Percentiles rank a stretch among this genome's conserved stretches.
phyloP scores from a whole-genome alignment of 2,888 invertebrate species.

The Steinernema scapterisci region DNA sequence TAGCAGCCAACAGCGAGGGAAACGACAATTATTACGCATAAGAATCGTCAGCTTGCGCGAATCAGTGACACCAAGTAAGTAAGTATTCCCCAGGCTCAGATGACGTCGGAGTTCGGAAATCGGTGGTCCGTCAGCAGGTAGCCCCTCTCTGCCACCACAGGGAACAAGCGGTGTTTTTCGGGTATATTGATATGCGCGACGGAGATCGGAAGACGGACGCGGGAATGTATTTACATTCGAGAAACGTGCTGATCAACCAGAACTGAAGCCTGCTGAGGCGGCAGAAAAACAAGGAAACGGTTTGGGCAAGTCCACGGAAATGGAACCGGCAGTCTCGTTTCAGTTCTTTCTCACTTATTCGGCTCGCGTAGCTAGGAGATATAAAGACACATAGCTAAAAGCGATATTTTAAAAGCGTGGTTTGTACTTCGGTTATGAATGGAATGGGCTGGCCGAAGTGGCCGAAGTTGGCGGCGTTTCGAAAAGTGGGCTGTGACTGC shows the following conservation, averaged over 20 bases:
- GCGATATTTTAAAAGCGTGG: too few species aligned
- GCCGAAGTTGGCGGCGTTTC: too few species aligned
- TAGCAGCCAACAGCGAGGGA: background rate
- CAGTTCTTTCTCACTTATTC: too few species aligned
- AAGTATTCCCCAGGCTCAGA: background rate
- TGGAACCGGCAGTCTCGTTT: too few species aligned
- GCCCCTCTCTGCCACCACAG: background rate
- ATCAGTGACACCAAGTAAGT: background rate
- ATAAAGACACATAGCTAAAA: too few species aligned
- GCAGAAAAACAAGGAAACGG: constrained; percentile 4
- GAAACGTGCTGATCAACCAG: constrained; percentile 15
- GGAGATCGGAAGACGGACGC: constrained; percentile 1
- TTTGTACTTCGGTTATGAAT: too few species aligned
- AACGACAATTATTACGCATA: background rate
- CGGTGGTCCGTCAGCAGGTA: background rate
- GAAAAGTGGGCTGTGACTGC: too few species aligned
- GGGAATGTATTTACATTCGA: constrained; percentile 5
- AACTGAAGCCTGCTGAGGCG: background rate
- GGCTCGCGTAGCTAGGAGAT: too few species aligned
- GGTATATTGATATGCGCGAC: constrained; percentile 10
- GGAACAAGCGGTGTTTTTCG: background rate
- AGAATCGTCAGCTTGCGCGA: background rate
- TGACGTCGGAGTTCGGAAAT: background rate
- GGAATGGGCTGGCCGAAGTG: too few species aligned
- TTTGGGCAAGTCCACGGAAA: constrained; percentile 12